phyloP scores from a whole-genome alignment of 2,113 vertebrate genomes.

The Typhlomys cinereus region DNA sequence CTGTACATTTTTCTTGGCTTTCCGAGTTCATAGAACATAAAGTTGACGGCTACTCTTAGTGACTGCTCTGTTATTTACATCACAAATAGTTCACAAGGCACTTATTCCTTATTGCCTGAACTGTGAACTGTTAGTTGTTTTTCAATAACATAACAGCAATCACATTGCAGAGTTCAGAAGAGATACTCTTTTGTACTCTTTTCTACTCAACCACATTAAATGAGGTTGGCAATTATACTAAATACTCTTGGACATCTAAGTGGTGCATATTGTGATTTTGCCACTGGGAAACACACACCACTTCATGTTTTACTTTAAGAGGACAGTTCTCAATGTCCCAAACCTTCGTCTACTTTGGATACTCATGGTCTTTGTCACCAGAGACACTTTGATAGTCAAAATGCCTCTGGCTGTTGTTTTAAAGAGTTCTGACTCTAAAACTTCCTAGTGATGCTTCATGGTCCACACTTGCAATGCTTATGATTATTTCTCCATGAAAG shows the following conservation, averaged over 20 bases:
- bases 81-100: background rate
- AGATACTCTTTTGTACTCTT: background rate
- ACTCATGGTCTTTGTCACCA: background rate
- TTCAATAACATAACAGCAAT: background rate
- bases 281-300: background rate
- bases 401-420: background rate
- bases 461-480: background rate
- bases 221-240: background rate
- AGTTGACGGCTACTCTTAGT: background rate
- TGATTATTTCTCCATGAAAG: background rate
- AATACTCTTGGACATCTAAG: background rate
- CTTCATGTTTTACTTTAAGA: background rate
- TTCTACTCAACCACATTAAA: background rate
- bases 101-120: background rate
- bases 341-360: background rate
- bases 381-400: background rate
- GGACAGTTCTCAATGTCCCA: too few species aligned
- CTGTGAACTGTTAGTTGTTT: background rate
- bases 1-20: background rate
- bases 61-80: background rate
- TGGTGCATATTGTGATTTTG: background rate
- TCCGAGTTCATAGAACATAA: background rate
- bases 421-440: fast-evolving
- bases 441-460: too few species aligned
- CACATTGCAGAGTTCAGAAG: background rate